Evolutionary conservation across 1,140 invertebrate genomes (phyloP).

Genomic region (Drosophila sulfurigaster): DNA sequence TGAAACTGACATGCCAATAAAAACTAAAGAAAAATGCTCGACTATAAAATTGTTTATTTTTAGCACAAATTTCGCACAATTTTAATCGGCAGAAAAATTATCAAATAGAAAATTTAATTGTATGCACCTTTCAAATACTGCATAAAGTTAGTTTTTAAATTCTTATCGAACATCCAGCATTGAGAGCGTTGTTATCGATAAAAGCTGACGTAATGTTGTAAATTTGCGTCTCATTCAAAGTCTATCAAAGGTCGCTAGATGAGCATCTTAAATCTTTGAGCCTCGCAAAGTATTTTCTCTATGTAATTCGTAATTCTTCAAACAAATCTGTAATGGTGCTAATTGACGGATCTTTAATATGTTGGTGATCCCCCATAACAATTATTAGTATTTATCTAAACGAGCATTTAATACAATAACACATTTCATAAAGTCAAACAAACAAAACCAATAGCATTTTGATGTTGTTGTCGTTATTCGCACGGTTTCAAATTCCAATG

Average conservation of each 20-base stretch:
- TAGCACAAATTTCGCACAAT: constrained; percentile 5
- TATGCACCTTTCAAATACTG: too few relatives aligned
- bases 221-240: too few relatives aligned
- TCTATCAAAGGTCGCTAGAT: constrained; percentile 12
- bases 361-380: constrained; percentile 6
- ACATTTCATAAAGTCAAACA: constrained; percentile 7
- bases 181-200: too few relatives aligned
- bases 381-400: background rate
- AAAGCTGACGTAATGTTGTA: too few relatives aligned
- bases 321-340: background rate
- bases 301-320: background rate
- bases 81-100: background rate
- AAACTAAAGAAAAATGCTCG: constrained; percentile 20
- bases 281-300: too few relatives aligned
- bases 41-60: constrained; percentile 4
- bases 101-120: background rate
- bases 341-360: background rate
- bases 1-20: constrained; percentile 72
- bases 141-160: too few relatives aligned
- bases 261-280: constrained; percentile 9
- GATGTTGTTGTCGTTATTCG: constrained; percentile 63
- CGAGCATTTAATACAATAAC: background rate
- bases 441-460: constrained; percentile 44
- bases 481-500: constrained; percentile 77
- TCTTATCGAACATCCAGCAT: too few relatives aligned